Percentiles rank a stretch among this genome's conserved stretches.
phyloP scores from a whole-genome alignment of 92 coral and sea anemone genomes.

The Umimayanthus kanabou region DNA sequence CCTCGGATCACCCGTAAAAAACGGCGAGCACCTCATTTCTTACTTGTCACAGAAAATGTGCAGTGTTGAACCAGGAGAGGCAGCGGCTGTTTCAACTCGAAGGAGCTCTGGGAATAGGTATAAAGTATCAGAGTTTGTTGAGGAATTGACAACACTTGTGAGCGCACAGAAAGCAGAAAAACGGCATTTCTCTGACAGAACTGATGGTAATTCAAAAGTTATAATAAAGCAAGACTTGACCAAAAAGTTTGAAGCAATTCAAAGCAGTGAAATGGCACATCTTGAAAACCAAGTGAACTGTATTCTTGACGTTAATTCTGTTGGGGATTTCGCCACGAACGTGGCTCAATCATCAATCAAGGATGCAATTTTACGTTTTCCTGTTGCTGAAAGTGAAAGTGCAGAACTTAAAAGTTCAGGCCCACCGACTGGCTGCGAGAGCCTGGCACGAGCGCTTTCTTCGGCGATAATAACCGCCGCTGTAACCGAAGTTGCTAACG shows the following conservation, averaged over 20 bases:
- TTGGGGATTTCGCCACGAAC: conserved; percentile 59
- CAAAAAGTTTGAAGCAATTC: conserved; percentile 48
- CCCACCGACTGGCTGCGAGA: neutral
- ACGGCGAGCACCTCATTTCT: conserved; percentile 55
- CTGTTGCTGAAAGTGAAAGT: conserved; percentile 1
- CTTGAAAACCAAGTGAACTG: neutral
- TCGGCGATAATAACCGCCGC: conserved; percentile 10
- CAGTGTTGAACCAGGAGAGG: neutral
- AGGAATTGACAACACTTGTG: conserved; percentile 55
- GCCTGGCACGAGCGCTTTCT: conserved; percentile 26
- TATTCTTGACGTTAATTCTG: conserved; percentile 23
- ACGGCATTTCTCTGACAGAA: neutral
- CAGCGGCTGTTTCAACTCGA: neutral
- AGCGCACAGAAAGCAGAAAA: conserved; percentile 37
- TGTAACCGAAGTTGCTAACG: conserved; percentile 29
- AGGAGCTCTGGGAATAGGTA: conserved; percentile 25
- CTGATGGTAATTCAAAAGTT: neutral
- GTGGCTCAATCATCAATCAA: conserved; percentile 49
- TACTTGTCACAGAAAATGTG: conserved; percentile 47
- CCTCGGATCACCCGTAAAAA: conserved; percentile 62
- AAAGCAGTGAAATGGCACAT: conserved; percentile 4
- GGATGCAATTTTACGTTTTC: conserved; percentile 37
- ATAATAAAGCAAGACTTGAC: conserved; percentile 48
- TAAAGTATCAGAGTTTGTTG: conserved; percentile 56
- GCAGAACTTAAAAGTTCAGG: neutral